These are phyloP conservation scores for Trematomus loennbergii DNA, from an alignment of 2,113 vertebrate genomes.

Conservation along the genomic window DNA sequence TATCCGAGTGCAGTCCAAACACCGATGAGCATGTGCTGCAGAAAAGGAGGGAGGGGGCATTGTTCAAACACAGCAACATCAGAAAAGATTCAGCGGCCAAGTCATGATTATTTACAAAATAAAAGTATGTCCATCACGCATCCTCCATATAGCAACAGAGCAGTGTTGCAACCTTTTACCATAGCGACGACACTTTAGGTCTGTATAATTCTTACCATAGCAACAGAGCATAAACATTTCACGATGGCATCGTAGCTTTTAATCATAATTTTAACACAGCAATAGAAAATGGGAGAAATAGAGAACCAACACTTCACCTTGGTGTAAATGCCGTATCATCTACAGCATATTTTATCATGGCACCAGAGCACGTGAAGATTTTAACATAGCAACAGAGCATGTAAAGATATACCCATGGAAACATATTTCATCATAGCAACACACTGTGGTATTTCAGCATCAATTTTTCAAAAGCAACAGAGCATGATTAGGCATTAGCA, in stretches of 20 bases:
- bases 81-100: conserved; percentile 49
- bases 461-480: conserved; percentile 35
- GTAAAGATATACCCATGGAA: conserved; percentile 16
- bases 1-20: conserved; percentile 49
- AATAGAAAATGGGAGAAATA: conserved; percentile 37
- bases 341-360: conserved; percentile 35
- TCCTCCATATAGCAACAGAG: conserved; percentile 31
- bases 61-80: conserved; percentile 62
- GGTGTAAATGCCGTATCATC: conserved; percentile 32
- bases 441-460: conserved; percentile 17
- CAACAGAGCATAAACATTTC: conserved; percentile 45
- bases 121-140: conserved; percentile 51
- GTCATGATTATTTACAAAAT: conserved; percentile 46
- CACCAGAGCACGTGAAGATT: conserved; percentile 18
- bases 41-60: conserved; percentile 13
- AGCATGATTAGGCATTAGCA: conserved; percentile 35
- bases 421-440: conserved; percentile 29
- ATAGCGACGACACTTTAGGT: conserved; percentile 34
- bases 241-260: conserved; percentile 33
- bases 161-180: conserved; percentile 33
- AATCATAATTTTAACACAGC: conserved; percentile 29
- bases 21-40: conserved; percentile 50
- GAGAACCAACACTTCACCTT: conserved; percentile 24
- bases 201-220: conserved; percentile 15
- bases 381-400: conserved; percentile 32